Evolutionary conservation across 2,113 vertebrate genomes (phyloP).

Genomic region (Gila orcuttii): DNA sequence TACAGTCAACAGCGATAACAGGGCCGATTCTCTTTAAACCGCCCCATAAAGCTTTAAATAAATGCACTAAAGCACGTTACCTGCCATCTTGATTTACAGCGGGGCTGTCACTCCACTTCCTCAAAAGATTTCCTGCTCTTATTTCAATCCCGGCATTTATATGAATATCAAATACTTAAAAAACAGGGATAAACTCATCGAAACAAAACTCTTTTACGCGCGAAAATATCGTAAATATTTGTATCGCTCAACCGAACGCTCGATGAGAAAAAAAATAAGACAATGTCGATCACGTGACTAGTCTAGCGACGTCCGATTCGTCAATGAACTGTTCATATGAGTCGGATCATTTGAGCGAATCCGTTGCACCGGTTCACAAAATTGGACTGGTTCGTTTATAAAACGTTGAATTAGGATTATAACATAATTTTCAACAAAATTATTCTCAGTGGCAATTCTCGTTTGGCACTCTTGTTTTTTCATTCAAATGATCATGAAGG

Average conservation of each 20-base stretch:
- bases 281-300: conserved; percentile 49
- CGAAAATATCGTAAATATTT: background rate
- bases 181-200: conserved; percentile 47
- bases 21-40: background rate
- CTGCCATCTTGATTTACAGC: conserved; percentile 82
- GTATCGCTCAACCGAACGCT: conserved; percentile 14
- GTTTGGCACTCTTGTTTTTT: too few relatives aligned
- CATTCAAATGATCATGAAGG: too few relatives aligned
- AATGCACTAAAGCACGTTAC: conserved; percentile 65
- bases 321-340: conserved; percentile 2
- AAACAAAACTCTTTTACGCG: conserved; percentile 53
- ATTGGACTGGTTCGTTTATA: background rate
- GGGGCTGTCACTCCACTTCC: conserved; percentile 78
- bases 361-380: background rate
- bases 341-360: conserved; percentile 14
- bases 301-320: conserved; percentile 16
- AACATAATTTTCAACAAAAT: too few relatives aligned
- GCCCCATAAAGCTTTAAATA: conserved; percentile 36
- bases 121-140: conserved; percentile 69
- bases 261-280: conserved; percentile 35
- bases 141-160: conserved; percentile 35
- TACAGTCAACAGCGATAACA: background rate
- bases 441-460: background rate
- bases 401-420: background rate
- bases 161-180: conserved; percentile 47